Evolutionary conservation across 2,888 invertebrate genomes (phyloP).

Genomic region (Hymenopus coronatus): DNA sequence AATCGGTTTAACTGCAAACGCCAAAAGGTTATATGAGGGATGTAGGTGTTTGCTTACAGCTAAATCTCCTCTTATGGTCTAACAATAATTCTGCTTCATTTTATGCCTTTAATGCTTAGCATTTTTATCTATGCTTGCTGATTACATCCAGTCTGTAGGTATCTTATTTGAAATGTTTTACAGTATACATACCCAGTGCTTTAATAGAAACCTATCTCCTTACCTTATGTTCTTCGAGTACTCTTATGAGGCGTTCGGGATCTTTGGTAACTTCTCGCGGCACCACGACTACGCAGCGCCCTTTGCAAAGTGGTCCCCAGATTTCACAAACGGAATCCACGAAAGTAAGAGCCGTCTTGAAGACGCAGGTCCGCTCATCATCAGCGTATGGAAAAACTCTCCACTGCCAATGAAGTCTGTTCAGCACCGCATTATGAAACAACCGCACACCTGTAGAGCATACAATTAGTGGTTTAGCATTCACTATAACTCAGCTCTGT

Average conservation of each 20-base stretch:
- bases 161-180: too few species aligned
- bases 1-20: too few species aligned
- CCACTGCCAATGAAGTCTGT: conserved; percentile 88
- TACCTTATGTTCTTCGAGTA: conserved; percentile 70
- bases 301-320: conserved; percentile 72
- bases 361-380: conserved; percentile 70
- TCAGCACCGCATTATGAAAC: conserved; percentile 71
- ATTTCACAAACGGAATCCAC: conserved; percentile 88
- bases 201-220: conserved; percentile 7
- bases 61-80: too few species aligned
- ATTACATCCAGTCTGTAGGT: too few species aligned
- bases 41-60: too few species aligned
- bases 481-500: too few species aligned
- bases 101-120: too few species aligned
- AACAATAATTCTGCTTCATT: too few species aligned
- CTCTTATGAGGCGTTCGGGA: conserved; percentile 68
- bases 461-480: background rate
- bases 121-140: too few species aligned
- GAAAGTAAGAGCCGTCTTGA: conserved; percentile 89
- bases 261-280: conserved; percentile 71
- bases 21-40: too few species aligned
- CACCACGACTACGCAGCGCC: conserved; percentile 66
- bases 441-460: conserved; percentile 68
- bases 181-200: too few species aligned
- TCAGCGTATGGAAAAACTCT: conserved; percentile 69